A percentile compares a stretch with the other conserved stretches of the same genome.
These are phyloP conservation scores for Allacma fusca DNA, from an alignment of 2,888 invertebrate species.

Conservation along the genomic window DNA sequence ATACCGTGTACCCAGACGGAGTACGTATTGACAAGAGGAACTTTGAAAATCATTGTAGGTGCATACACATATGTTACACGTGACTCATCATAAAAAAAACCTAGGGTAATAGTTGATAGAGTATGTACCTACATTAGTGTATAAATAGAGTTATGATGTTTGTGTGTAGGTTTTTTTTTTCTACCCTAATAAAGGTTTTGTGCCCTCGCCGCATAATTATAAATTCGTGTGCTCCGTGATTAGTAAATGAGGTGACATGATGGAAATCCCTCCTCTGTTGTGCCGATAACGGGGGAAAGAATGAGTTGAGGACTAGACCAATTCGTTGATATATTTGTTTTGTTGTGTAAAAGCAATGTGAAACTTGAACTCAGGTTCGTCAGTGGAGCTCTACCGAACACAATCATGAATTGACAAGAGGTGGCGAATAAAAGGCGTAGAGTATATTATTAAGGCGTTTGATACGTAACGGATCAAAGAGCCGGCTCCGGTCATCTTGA, in stretches of 20 bases:
- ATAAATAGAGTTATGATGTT: too few species aligned
- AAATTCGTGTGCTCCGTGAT: conserved; percentile 11
- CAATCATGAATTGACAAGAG: conserved; percentile 46
- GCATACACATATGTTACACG: too few species aligned
- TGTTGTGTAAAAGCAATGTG: background rate
- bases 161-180: background rate
- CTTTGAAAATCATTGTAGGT: too few species aligned
- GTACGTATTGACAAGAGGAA: too few species aligned
- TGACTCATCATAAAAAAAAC: too few species aligned
- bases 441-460: conserved; percentile 48
- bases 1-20: too few species aligned
- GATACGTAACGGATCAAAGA: conserved; percentile 3
- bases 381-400: conserved; percentile 5
- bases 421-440: conserved; percentile 52
- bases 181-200: background rate
- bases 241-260: conserved; percentile 12
- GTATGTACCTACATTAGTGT: too few species aligned
- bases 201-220: conserved; percentile 8
- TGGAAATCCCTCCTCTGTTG: background rate
- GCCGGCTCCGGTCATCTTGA: conserved; percentile 31
- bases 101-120: too few species aligned
- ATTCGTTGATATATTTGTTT: background rate
- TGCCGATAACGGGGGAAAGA: background rate
- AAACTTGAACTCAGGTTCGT: too few species aligned
- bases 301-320: background rate